Evolutionary conservation across 2,113 vertebrate species (phyloP).

Genomic region (Gambusia affinis): DNA sequence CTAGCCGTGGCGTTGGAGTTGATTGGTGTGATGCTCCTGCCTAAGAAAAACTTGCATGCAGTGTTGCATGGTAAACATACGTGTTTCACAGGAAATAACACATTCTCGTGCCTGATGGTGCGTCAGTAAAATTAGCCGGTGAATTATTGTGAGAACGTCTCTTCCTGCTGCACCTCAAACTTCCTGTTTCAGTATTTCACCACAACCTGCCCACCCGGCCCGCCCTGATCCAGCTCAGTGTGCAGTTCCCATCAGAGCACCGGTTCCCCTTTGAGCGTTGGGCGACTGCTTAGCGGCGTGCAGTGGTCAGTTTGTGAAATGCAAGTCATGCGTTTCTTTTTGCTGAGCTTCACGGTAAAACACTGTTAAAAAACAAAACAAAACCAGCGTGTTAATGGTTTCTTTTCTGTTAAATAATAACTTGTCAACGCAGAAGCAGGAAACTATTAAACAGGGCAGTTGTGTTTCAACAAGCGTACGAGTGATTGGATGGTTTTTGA

Average conservation of each 20-base stretch:
- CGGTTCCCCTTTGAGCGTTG: constrained; percentile 29
- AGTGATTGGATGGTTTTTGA: background rate
- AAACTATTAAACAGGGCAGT: too few species aligned
- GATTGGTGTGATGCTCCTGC: too few species aligned
- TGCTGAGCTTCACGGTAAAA: too few species aligned
- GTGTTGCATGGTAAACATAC: background rate
- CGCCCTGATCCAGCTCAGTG: background rate
- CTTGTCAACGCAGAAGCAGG: too few species aligned
- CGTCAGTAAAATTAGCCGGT: constrained; percentile 4
- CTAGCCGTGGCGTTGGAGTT: too few species aligned
- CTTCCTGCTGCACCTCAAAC: constrained; percentile 54
- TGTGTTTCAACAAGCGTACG: too few species aligned
- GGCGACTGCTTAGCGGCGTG: background rate
- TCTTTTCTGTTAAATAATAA: too few species aligned
- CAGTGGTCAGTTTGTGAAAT: background rate
- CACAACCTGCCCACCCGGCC: constrained; percentile 1
- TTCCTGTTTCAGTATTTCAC: constrained; percentile 70
- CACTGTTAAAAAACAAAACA: too few species aligned
- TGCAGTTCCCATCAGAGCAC: constrained; percentile 10
- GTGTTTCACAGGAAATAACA: constrained; percentile 14
- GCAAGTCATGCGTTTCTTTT: background rate
- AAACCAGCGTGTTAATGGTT: too few species aligned
- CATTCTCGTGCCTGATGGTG: background rate
- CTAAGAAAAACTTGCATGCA: background rate
- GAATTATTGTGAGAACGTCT: constrained; percentile 15